phyloP scores from a whole-genome alignment of 2,888 invertebrate species.

The Hecatera dysodea region DNA sequence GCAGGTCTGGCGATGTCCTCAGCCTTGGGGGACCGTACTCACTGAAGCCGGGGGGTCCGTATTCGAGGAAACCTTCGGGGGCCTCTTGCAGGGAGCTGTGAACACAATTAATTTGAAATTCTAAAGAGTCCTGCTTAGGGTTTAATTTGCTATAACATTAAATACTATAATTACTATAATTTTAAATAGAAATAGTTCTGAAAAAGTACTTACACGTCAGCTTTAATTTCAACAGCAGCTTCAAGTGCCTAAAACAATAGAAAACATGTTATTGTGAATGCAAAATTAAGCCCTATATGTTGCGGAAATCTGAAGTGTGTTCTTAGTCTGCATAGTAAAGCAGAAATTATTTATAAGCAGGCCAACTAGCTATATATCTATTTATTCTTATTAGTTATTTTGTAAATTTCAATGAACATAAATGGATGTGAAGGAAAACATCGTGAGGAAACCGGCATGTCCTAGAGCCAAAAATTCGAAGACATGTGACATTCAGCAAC shows the following conservation, averaged over 20 bases:
- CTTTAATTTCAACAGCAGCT: constrained; percentile 37
- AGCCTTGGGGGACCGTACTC: constrained; percentile 85
- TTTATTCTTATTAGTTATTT: background rate
- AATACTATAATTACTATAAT: background rate
- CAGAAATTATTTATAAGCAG: no score
- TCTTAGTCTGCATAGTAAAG: no score
- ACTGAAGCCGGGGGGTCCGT: constrained; percentile 87
- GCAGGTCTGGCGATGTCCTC: constrained; percentile 68
- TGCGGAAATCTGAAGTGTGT: background rate
- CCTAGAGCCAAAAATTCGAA: no score
- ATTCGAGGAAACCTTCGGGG: constrained; percentile 86
- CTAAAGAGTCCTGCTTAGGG: accelerated
- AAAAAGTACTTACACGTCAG: constrained; percentile 58
- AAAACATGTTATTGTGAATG: background rate
- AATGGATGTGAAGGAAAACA: no score
- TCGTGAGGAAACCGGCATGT: no score
- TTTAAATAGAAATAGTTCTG: no score
- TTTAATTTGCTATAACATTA: background rate
- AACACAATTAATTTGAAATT: constrained; percentile 3
- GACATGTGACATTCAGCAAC: no score
- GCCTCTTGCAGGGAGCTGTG: constrained; percentile 72
- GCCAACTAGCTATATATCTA: no score
- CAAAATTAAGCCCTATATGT: no score
- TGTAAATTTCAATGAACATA: no score
- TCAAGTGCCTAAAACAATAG: constrained; percentile 43